phyloP scores from a whole-genome alignment of 2,113 vertebrate species.

The Pica pica region DNA sequence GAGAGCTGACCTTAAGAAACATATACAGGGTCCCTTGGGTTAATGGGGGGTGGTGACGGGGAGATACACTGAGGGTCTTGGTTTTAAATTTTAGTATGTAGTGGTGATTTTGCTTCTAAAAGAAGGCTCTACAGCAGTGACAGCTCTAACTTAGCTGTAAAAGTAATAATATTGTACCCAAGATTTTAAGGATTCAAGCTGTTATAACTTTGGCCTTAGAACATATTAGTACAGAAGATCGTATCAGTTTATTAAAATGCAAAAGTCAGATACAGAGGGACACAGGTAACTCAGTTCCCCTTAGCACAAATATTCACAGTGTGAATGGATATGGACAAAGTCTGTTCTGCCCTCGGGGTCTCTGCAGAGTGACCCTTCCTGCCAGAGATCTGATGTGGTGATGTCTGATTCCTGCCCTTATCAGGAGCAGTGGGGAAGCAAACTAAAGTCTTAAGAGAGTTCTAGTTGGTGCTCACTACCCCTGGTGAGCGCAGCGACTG shows the following conservation, averaged over 20 bases:
- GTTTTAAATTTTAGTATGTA: neutral
- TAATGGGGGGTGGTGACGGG: neutral
- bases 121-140: neutral
- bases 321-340: neutral
- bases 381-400: neutral
- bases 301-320: neutral
- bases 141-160: neutral
- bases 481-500: neutral
- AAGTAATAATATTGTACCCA: neutral
- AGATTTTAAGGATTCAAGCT: neutral
- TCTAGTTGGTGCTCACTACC: neutral
- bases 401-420: neutral
- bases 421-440: neutral
- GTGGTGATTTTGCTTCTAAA: neutral
- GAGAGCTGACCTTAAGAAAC: neutral
- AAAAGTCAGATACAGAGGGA: neutral
- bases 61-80: neutral
- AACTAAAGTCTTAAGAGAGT: neutral
- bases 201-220: neutral
- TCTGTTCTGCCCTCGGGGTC: neutral
- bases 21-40: accelerated
- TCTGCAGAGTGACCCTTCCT: neutral
- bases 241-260: slow-evolving; percentile 2
- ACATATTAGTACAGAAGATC: neutral
- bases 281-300: neutral